Conservation (phyloP, 2,797 vertebrate species). For the Danio tinwini region DNA sequence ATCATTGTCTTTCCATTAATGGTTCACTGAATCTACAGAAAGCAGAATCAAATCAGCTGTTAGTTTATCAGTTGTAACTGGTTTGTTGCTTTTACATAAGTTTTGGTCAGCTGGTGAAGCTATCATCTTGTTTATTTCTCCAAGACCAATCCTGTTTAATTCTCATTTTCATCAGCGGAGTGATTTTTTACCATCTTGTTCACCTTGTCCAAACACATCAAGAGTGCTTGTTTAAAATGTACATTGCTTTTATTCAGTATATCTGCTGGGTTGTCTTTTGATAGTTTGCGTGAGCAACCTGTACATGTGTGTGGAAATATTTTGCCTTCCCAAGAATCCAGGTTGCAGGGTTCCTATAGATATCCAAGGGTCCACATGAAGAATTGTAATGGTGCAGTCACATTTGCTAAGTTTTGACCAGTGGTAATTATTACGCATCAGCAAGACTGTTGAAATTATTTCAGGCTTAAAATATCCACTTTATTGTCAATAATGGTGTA, state of each 20-base stretch:
- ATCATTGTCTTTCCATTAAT: not conserved
- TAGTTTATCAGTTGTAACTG: not conserved
- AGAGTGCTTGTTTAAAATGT: not conserved
- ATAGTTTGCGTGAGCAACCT: not conserved
- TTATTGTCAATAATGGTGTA: too few relatives aligned
- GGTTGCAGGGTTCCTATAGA: not conserved
- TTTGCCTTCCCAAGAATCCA: not conserved
- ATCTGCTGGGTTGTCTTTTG: not conserved
- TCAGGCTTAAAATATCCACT: not conserved
- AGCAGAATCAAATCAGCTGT: not conserved
- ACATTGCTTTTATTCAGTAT: not conserved
- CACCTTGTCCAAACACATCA: not conserved
- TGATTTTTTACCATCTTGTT: constrained; percentile 16
- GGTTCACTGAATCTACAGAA: not conserved
- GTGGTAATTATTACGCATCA: not conserved
- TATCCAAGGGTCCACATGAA: not conserved
- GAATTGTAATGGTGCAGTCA: not conserved
- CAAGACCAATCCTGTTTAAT: not conserved
- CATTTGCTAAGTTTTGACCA: not conserved
- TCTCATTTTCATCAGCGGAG: not conserved
- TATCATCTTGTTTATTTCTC: not conserved
- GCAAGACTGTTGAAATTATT: too few relatives aligned
- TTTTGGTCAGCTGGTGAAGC: not conserved
- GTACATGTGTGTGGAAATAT: not conserved
- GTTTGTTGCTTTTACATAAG: constrained; percentile 1